Percentiles rank a stretch among this genome's conserved stretches.
These are phyloP conservation scores for Coelogynopora nodosa DNA, from an alignment of 2,888 invertebrate genomes.

Conservation along the genomic window DNA sequence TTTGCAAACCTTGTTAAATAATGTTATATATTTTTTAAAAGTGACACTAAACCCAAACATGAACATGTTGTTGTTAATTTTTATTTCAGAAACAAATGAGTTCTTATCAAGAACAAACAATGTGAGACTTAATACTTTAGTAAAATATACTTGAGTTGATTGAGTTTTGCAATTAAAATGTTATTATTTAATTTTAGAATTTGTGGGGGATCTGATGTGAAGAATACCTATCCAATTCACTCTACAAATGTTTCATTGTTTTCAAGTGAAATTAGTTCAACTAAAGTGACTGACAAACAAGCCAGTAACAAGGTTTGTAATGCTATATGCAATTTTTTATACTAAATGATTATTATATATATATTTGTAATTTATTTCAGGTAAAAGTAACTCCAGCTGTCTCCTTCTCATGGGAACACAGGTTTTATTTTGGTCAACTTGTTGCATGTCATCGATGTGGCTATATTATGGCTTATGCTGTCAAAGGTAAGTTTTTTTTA, in stretches of 20 bases:
- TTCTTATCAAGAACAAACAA: neutral
- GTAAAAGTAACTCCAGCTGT: slow-evolving; percentile 26
- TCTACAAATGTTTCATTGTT: neutral
- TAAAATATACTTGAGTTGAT: too few relatives aligned
- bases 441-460: slow-evolving; percentile 21
- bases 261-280: neutral
- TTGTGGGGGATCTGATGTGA: neutral
- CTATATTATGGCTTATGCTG: slow-evolving; percentile 20
- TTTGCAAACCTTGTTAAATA: too few relatives aligned
- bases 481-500: too few relatives aligned
- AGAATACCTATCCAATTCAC: neutral
- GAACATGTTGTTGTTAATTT: neutral
- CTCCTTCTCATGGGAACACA: slow-evolving; percentile 1
- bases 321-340: neutral
- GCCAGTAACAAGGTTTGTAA: slow-evolving; percentile 10
- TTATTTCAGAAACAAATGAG: neutral
- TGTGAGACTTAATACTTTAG: neutral
- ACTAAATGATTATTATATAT: neutral
- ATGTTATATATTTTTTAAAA: too few relatives aligned
- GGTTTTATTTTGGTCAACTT: neutral
- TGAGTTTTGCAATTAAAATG: neutral
- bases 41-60: too few relatives aligned
- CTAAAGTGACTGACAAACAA: neutral
- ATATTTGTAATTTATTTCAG: neutral
- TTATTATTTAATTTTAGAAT: neutral